phyloP scores from a whole-genome alignment of 2,888 invertebrate genomes.

The Pollenia angustigena region DNA sequence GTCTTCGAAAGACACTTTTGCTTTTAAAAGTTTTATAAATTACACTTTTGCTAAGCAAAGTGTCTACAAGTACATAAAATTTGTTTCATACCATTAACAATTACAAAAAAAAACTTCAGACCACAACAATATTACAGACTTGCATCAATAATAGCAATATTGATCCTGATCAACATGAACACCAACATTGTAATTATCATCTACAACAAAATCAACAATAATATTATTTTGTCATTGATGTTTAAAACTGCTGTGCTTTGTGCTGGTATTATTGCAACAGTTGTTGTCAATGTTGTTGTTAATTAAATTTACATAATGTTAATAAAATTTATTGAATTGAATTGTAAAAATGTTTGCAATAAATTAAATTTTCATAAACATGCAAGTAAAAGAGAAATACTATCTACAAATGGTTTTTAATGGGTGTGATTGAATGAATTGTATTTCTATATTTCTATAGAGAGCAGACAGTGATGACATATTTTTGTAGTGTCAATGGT shows the following conservation, averaged over 20 bases:
- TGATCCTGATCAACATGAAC: slow-evolving; percentile 56
- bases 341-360: slow-evolving; percentile 69
- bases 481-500: slow-evolving; percentile 47
- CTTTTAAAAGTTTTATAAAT: no score
- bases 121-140: no score
- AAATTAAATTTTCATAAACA: slow-evolving; percentile 69
- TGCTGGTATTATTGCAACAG: not conserved
- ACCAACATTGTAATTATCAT: slow-evolving; percentile 36
- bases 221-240: slow-evolving; percentile 23
- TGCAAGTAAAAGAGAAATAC: slow-evolving; percentile 55
- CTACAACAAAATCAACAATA: not conserved
- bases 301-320: slow-evolving; percentile 73
- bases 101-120: slow-evolving; percentile 29
- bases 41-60: no score
- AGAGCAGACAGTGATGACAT: slow-evolving; percentile 46
- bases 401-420: slow-evolving; percentile 32
- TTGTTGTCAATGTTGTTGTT: slow-evolving; percentile 55
- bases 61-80: no score
- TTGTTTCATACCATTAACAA: not conserved
- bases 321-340: slow-evolving; percentile 70
- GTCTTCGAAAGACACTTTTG: no score
- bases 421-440: not conserved
- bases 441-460: not conserved
- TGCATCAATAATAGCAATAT: slow-evolving; percentile 21
- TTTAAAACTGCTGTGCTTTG: not conserved